phyloP scores from a whole-genome alignment of 2,113 vertebrate species.

The Nettapus auritus region DNA sequence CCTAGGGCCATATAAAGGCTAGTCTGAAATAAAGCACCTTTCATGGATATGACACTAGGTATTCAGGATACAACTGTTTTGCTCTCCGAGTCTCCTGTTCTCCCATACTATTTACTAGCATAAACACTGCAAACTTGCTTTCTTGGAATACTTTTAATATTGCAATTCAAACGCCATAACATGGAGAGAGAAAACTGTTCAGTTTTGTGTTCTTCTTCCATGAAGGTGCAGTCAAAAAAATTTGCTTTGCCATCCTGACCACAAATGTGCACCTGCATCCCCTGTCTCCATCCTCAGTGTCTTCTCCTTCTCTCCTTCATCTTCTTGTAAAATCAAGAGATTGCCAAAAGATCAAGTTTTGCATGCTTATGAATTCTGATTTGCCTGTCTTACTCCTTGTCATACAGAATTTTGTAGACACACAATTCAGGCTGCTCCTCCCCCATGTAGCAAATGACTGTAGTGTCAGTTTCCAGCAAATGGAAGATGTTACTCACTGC shows the following conservation, averaged over 20 bases:
- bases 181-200: background rate
- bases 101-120: background rate
- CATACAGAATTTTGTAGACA: background rate
- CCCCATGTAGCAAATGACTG: too few relatives aligned
- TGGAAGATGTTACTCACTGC: fast-evolving
- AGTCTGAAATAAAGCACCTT: background rate
- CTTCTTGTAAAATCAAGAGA: background rate
- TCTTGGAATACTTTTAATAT: background rate
- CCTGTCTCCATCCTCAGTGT: background rate
- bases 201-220: background rate
- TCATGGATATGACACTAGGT: background rate
- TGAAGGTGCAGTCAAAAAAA: background rate
- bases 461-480: background rate
- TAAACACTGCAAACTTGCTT: background rate
- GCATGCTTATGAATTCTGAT: background rate
- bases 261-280: background rate
- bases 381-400: background rate
- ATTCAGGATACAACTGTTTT: background rate
- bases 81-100: background rate
- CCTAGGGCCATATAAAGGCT: background rate
- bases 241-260: background rate
- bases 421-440: fast-evolving
- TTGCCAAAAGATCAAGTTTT: background rate
- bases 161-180: background rate
- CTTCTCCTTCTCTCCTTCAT: background rate